Evolutionary conservation across 1,140 invertebrate species (phyloP).

Genomic region (Bombus waltoni): DNA sequence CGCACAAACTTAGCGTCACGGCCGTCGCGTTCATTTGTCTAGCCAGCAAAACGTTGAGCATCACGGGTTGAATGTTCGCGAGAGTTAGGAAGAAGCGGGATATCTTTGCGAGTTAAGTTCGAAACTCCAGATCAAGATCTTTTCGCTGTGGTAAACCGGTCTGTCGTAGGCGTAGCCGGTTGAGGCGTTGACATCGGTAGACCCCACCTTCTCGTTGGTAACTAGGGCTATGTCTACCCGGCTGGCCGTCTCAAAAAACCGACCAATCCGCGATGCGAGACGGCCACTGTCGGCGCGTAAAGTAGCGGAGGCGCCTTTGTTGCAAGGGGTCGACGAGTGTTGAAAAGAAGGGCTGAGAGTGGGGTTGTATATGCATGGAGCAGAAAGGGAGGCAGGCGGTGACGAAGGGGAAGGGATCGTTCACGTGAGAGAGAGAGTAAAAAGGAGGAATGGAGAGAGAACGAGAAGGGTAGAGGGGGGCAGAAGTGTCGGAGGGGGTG

Average conservation of each 20-base stretch:
- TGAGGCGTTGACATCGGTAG: conserved; percentile 75
- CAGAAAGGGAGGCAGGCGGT: conserved; percentile 36
- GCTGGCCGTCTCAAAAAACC: conserved; percentile 80
- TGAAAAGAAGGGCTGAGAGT: conserved; percentile 46
- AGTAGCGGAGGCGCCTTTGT: conserved; percentile 77
- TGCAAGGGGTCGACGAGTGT: conserved; percentile 53
- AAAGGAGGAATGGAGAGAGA: background rate
- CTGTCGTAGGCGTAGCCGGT: conserved; percentile 76
- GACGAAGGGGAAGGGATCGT: conserved; percentile 6
- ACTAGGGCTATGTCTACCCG: conserved; percentile 82
- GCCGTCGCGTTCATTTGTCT: background rate
- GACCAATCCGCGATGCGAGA: conserved; percentile 83
- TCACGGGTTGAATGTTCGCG: background rate
- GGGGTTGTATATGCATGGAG: conserved; percentile 36
- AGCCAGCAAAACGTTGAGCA: background rate
- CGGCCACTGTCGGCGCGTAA: conserved; percentile 80
- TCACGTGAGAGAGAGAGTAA: background rate
- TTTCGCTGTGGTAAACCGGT: conserved; percentile 74
- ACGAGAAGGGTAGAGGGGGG: background rate
- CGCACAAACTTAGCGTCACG: too few relatives aligned
- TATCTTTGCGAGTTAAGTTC: too few relatives aligned
- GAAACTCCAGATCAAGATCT: conserved; percentile 42
- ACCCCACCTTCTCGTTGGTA: conserved; percentile 76
- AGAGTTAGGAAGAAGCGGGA: background rate
- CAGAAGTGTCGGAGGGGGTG: conserved; percentile 32